Evolutionary conservation across 2,888 invertebrate species (phyloP), one percentile per base, ranked within the genome.

Genomic region (Acleris holmiana): DNA sequence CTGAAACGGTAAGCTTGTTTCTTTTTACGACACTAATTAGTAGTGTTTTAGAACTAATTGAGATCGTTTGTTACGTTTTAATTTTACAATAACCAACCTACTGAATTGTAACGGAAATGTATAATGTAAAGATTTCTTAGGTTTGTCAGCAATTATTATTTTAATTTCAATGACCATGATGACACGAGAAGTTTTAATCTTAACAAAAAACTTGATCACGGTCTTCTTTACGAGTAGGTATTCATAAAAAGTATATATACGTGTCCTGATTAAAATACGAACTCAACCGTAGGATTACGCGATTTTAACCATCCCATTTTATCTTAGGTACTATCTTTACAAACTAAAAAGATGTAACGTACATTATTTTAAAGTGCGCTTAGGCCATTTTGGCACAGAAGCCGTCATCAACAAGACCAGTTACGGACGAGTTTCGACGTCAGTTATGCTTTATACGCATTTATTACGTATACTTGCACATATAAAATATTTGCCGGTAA

Each of bases 361-460:
- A 40, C 23, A 44, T 13, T 15, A 40, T 57, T 17, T 51, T n/a
- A 17, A 23, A 46, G 10, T 19, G 46, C 15, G 23, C 51, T 46
- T 63, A 46, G 10, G 46, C 15, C 51, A n/a, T 47, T 56, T 29
- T 61, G 17, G 66, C 64, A 69, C 67, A 63, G 67, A 66, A 68
- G 67, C 66, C 67, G 57, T 56, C 62, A 73, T 77, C 82, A 85
- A 84, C 82, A 85, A 84, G 82, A 83, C 86, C 84, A 74, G 85
- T 82, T 80, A 77, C 76, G 76, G 80, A 86, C 89, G 84, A 82
- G 89, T 88, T 83, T 81, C 69, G 69, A 76, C 78, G 78, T 80
- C 80, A 86, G 82, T 86, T 86, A 86, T 84, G 80, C 77, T 75
- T 82, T 83, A 82, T 79, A 73, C 77, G 80, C 78, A 79, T 79